These are phyloP conservation scores for Stegodyphus dumicola DNA, from an alignment of 1,140 invertebrate genomes.

Conservation along the genomic window DNA sequence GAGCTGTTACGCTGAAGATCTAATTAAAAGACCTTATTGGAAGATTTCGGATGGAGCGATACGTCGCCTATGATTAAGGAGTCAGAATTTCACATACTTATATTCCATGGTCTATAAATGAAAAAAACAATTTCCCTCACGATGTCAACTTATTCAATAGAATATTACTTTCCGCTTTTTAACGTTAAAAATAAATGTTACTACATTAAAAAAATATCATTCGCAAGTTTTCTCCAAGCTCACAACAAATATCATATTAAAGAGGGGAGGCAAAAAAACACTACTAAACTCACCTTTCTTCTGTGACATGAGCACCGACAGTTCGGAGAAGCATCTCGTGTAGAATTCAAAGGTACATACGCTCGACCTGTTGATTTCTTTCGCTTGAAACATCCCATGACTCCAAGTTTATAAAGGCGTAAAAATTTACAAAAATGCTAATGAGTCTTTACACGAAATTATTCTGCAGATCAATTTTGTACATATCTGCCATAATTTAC, in stretches of 20 bases:
- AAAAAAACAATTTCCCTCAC: no score
- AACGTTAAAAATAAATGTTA: background rate
- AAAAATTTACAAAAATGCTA: background rate
- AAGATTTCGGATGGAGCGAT: no score
- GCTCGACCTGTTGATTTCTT: conserved; percentile 36
- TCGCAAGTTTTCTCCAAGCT: background rate
- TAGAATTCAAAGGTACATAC: conserved; percentile 17
- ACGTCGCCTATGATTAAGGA: no score
- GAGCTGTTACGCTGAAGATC: no score
- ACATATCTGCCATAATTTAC: no score
- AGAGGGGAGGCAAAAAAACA: no score
- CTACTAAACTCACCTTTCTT: conserved; percentile 27
- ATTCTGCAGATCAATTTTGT: background rate
- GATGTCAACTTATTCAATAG: background rate
- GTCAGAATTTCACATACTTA: background rate
- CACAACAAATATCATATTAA: background rate
- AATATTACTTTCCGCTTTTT: background rate
- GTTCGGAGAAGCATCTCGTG: conserved; percentile 43
- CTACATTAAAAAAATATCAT: background rate
- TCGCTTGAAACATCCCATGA: conserved; percentile 54
- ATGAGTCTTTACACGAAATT: background rate
- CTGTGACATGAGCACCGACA: conserved; percentile 50
- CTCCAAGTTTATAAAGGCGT: background rate
- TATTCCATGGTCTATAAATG: background rate
- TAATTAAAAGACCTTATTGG: no score